Conservation (phyloP, 1,140 invertebrate genomes). For the Papilio dardanus region DNA sequence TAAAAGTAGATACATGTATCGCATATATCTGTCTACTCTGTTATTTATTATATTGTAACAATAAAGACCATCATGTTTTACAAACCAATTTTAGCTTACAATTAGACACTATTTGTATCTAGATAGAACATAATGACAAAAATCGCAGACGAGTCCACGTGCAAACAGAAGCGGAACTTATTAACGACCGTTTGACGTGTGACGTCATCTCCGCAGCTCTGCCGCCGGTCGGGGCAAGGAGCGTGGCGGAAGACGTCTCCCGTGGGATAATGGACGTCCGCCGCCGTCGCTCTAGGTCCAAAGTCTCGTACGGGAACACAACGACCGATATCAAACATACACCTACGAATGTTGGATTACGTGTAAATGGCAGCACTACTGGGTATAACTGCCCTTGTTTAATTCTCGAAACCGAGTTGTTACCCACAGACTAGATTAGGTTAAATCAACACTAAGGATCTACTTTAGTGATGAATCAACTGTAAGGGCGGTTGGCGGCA, state of each 20-base stretch:
- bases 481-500: too few species aligned
- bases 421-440: too few species aligned
- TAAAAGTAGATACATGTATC: not conserved
- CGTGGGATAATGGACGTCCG: slow-evolving; percentile 56
- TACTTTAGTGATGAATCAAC: not conserved
- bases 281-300: slow-evolving; percentile 54
- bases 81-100: too few species aligned
- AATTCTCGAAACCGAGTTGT: not conserved
- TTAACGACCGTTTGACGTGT: not conserved
- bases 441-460: not conserved
- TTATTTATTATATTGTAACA: too few species aligned
- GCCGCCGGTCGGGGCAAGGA: slow-evolving; percentile 38
- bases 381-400: not conserved
- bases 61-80: not conserved
- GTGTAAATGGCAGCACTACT: not conserved
- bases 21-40: too few species aligned
- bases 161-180: slow-evolving; percentile 2
- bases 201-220: slow-evolving; percentile 35
- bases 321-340: slow-evolving; percentile 14
- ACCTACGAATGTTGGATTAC: not conserved
- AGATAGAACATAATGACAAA: not conserved
- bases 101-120: too few species aligned
- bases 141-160: not conserved
- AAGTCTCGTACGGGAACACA: slow-evolving; percentile 51
- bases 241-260: slow-evolving; percentile 57